These are phyloP conservation scores for Capromys pilorides DNA, from an alignment of 2,797 vertebrate species.

Conservation along the genomic window DNA sequence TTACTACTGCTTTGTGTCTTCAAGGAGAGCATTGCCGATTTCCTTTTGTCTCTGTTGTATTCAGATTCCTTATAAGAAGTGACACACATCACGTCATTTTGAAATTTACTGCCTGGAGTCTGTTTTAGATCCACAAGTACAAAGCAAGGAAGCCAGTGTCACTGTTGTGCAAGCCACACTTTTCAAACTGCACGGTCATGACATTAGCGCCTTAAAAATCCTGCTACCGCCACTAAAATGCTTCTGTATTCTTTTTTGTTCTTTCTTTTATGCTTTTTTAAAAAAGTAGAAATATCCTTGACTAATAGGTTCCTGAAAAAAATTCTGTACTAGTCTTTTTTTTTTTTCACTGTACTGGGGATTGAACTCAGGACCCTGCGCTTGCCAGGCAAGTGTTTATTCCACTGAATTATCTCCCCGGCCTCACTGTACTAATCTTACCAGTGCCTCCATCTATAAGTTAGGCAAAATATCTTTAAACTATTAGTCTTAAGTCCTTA, in stretches of 20 bases:
- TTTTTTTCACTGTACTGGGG: too few relatives aligned
- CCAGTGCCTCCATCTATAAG: neutral
- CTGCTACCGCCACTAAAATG: neutral
- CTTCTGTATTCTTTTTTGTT: neutral
- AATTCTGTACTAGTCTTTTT: too few relatives aligned
- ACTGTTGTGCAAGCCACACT: neutral
- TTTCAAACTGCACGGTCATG: neutral
- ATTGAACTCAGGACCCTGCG: too few relatives aligned
- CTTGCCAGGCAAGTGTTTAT: too few relatives aligned
- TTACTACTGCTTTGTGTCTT: neutral
- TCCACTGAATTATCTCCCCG: too few relatives aligned
- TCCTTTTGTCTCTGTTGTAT: neutral
- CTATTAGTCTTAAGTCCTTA: neutral
- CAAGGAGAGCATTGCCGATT: neutral
- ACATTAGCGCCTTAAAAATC: neutral
- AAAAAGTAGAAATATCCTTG: neutral
- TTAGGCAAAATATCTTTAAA: neutral
- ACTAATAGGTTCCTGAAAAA: constrained; percentile 1
- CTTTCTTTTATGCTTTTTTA: constrained; percentile 4
- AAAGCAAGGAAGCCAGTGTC: neutral
- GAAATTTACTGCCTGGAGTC: constrained; percentile 20
- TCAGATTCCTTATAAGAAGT: constrained; percentile 34
- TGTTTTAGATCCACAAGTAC: neutral
- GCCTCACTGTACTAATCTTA: neutral
- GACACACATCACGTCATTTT: neutral